phyloP scores from a whole-genome alignment of 2,888 invertebrate species.

The Antheraea yamamai region DNA sequence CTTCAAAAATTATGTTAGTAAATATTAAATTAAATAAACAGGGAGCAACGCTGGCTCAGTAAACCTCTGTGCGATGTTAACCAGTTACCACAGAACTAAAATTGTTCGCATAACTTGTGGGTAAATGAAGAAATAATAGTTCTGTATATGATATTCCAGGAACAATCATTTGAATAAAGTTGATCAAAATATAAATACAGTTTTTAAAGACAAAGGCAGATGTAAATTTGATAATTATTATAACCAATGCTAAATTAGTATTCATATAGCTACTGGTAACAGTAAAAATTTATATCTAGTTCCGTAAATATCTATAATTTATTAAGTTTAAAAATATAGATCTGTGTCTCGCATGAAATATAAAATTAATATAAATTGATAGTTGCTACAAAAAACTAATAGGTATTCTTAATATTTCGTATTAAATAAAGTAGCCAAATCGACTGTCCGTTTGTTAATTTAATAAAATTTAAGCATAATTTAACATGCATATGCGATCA shows the following conservation, averaged over 20 bases:
- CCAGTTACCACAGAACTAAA: conserved; percentile 69
- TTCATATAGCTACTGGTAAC: too few species aligned
- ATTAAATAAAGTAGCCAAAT: too few species aligned
- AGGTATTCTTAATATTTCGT: too few species aligned
- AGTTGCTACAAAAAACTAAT: too few species aligned
- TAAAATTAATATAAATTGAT: too few species aligned
- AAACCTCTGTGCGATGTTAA: conserved; percentile 61
- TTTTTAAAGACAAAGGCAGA: neutral
- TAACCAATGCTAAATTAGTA: neutral
- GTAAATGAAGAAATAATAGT: conserved; percentile 18
- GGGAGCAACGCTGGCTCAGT: conserved; percentile 56
- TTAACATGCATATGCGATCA: too few species aligned
- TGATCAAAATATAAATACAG: neutral
- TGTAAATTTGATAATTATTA: neutral
- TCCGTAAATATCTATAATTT: too few species aligned
- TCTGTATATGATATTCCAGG: neutral
- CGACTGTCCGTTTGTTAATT: too few species aligned
- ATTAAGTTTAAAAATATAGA: too few species aligned
- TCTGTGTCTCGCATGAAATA: too few species aligned
- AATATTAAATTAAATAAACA: conserved; percentile 30
- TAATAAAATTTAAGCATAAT: too few species aligned
- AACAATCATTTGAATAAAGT: neutral
- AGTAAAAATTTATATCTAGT: too few species aligned
- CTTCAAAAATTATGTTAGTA: conserved; percentile 26
- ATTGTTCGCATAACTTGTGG: conserved; percentile 62